Evolutionary conservation across 2,888 invertebrate genomes (phyloP).

Genomic region (Conops quadrifasciatus): DNA sequence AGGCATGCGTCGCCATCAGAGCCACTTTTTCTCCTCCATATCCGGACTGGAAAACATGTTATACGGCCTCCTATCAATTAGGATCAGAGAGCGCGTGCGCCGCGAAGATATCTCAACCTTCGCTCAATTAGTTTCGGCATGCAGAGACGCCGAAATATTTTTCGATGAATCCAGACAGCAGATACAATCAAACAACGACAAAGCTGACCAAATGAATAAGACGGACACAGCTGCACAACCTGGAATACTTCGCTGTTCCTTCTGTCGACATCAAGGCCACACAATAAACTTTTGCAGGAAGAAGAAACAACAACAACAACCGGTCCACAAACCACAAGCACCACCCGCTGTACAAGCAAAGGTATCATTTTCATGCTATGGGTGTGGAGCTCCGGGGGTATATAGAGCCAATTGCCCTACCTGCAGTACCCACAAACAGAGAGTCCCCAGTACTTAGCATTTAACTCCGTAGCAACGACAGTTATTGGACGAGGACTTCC

Average conservation of each 20-base stretch:
- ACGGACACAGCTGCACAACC: too few relatives aligned
- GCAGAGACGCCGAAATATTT: background rate
- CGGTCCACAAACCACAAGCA: background rate
- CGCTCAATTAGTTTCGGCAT: background rate
- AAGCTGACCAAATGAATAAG: background rate
- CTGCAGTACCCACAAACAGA: background rate
- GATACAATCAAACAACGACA: background rate
- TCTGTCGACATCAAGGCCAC: slow-evolving; percentile 15
- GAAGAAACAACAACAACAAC: background rate
- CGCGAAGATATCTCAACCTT: background rate
- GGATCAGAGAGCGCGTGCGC: slow-evolving; percentile 32
- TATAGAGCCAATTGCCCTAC: background rate
- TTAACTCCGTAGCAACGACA: background rate
- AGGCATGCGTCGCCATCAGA: too few relatives aligned
- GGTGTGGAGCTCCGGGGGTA: slow-evolving; percentile 25
- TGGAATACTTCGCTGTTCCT: slow-evolving; percentile 14
- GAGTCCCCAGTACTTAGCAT: background rate
- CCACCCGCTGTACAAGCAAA: slow-evolving; percentile 3
- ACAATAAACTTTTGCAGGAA: slow-evolving; percentile 5
- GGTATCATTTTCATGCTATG: slow-evolving; percentile 29
- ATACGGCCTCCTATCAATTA: too few relatives aligned
- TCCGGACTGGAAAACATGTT: too few relatives aligned
- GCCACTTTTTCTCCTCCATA: too few relatives aligned
- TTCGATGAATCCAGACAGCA: background rate
- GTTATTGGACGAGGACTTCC: background rate